Conservation (phyloP, 30 jellyfish, hydroid and myxozoan genomes). For the Haliclystus octoradiatus region DNA sequence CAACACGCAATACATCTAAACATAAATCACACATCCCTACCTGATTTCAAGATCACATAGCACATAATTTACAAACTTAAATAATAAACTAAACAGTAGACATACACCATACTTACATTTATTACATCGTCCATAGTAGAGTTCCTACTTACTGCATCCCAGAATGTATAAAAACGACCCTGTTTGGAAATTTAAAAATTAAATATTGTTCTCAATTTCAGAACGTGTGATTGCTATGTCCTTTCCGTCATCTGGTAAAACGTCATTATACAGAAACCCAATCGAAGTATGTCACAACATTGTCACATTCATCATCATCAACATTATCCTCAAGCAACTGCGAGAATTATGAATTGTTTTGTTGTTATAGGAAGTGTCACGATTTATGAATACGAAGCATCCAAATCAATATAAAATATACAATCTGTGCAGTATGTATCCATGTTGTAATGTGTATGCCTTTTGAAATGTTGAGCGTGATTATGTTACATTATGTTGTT, state of each 20-base stretch:
- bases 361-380: constrained; percentile 66
- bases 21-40: too few relatives aligned
- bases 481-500: too few relatives aligned
- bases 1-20: too few relatives aligned
- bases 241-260: constrained; percentile 96
- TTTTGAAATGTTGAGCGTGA: not conserved
- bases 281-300: constrained; percentile 48
- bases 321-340: not conserved
- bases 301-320: not conserved
- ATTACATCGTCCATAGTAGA: too few relatives aligned
- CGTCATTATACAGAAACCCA: constrained; percentile 94
- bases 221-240: constrained; percentile 98
- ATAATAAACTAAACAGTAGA: too few relatives aligned
- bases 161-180: too few relatives aligned
- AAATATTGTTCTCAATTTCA: constrained; percentile 2
- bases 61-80: too few relatives aligned
- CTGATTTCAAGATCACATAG: too few relatives aligned
- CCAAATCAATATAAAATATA: constrained; percentile 60
- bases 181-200: not conserved
- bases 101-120: too few relatives aligned
- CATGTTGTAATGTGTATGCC: not conserved
- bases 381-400: constrained; percentile 79
- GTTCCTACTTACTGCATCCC: too few relatives aligned
- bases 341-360: not conserved
- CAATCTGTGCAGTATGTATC: constrained; percentile 80